Evolutionary conservation across 2,113 vertebrate species (phyloP).

Genomic region (Anthoscopus minutus): DNA sequence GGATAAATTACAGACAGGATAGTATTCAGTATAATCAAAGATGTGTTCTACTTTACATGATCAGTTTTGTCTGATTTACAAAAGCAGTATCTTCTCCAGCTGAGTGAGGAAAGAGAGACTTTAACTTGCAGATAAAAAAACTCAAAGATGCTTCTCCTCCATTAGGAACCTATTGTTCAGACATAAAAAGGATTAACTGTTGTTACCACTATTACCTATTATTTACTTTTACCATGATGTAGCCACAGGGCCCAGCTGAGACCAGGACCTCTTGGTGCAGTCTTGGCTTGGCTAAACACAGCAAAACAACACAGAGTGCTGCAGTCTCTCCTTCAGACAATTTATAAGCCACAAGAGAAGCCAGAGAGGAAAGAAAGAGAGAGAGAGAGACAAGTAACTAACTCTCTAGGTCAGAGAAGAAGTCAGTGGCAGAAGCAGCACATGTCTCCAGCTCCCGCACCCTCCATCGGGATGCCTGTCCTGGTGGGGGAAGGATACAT

Average conservation of each 20-base stretch:
- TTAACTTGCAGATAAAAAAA: not conserved
- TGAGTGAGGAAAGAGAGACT: slow-evolving; percentile 3
- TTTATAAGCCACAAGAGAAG: not conserved
- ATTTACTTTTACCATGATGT: not conserved
- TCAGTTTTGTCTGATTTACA: slow-evolving; percentile 21
- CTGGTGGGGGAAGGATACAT: not conserved
- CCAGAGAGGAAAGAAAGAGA: not conserved
- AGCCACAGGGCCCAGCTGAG: not conserved
- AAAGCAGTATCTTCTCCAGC: not conserved
- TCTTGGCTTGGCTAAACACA: not conserved
- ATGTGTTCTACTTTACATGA: slow-evolving; percentile 3
- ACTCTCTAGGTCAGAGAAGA: not conserved
- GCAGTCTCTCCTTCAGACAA: not conserved
- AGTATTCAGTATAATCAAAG: slow-evolving; percentile 12
- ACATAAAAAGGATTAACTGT: not conserved
- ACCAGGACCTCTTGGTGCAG: not conserved
- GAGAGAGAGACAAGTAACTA: not conserved
- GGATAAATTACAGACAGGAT: slow-evolving; percentile 21
- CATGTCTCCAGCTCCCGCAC: not conserved
- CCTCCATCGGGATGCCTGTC: not conserved
- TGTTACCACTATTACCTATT: not conserved
- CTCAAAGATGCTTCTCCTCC: not conserved
- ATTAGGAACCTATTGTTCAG: not conserved
- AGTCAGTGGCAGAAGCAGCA: not conserved
- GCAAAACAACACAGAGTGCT: not conserved